Evolutionary conservation across 2,797 vertebrate species (phyloP).

Genomic region (Sebastes cheni): DNA sequence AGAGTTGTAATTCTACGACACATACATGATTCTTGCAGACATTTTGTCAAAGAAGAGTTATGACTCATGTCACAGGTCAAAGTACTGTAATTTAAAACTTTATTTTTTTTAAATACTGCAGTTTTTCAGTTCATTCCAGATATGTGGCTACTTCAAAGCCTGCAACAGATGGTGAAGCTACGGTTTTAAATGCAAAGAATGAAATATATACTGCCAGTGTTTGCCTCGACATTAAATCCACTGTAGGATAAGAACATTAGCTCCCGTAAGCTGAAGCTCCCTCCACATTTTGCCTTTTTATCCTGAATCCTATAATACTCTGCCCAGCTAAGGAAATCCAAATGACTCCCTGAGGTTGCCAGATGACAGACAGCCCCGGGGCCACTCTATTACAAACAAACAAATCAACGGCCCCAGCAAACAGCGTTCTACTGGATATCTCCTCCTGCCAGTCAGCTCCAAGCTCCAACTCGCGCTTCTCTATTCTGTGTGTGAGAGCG

Average conservation of each 20-base stretch:
- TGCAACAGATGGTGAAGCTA: background rate
- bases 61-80: background rate
- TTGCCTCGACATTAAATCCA: conserved; percentile 9
- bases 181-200: background rate
- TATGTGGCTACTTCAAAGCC: background rate
- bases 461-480: conserved; percentile 49
- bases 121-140: background rate
- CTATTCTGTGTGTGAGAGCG: conserved; percentile 49
- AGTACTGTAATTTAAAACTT: background rate
- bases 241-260: conserved; percentile 23
- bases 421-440: conserved; percentile 55
- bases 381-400: conserved; percentile 67
- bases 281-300: conserved; percentile 32
- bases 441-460: conserved; percentile 58
- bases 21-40: background rate
- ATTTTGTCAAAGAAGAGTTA: background rate
- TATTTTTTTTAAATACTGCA: background rate
- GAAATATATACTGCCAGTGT: background rate
- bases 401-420: conserved; percentile 69
- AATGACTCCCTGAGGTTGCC: conserved; percentile 49
- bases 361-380: conserved; percentile 57
- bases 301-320: conserved; percentile 20
- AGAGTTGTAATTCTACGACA: background rate
- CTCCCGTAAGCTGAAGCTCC: conserved; percentile 11
- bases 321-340: conserved; percentile 51